Evolutionary conservation across 2,888 invertebrate genomes (phyloP).

Genomic region (Pristionchus mayeri): DNA sequence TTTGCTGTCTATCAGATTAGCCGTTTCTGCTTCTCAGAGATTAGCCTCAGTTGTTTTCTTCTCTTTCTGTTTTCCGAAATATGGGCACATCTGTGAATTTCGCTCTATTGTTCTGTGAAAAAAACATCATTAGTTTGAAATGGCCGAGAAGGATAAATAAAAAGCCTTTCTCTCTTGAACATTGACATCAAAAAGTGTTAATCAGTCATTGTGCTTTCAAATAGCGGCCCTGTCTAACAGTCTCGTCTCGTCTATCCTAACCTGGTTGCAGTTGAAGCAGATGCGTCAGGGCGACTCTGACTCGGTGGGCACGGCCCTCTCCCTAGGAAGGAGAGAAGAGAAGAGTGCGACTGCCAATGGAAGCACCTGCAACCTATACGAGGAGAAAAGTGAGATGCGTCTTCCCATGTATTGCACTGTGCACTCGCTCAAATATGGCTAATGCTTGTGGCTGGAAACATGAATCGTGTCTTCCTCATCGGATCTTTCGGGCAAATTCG

Average conservation of each 20-base stretch:
- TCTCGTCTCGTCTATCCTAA: too few relatives aligned
- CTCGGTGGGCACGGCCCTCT: constrained; percentile 67
- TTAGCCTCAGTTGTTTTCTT: constrained; percentile 22
- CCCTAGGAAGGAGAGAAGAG: constrained; percentile 51
- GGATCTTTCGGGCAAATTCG: background rate
- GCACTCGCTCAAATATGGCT: background rate
- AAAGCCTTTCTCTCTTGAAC: background rate
- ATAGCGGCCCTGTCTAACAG: too few relatives aligned
- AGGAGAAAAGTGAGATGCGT: constrained; percentile 18
- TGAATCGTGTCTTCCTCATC: background rate
- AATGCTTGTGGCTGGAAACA: background rate
- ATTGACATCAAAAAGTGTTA: too few relatives aligned
- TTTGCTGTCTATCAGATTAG: too few relatives aligned
- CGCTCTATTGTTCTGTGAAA: constrained; percentile 4
- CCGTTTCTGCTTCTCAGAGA: too few relatives aligned
- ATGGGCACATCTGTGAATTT: background rate
- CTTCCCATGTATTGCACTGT: background rate
- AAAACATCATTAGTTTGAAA: constrained; percentile 26
- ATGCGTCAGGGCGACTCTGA: constrained; percentile 58
- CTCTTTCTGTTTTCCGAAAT: background rate
- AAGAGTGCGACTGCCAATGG: constrained; percentile 43
- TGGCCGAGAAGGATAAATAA: background rate
- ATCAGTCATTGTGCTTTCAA: too few relatives aligned
- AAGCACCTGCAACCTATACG: constrained; percentile 46
- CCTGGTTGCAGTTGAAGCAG: constrained; percentile 60